These are phyloP conservation scores for Dyspetes luteomarginatus DNA, from an alignment of 2,888 invertebrate species.

Conservation along the genomic window DNA sequence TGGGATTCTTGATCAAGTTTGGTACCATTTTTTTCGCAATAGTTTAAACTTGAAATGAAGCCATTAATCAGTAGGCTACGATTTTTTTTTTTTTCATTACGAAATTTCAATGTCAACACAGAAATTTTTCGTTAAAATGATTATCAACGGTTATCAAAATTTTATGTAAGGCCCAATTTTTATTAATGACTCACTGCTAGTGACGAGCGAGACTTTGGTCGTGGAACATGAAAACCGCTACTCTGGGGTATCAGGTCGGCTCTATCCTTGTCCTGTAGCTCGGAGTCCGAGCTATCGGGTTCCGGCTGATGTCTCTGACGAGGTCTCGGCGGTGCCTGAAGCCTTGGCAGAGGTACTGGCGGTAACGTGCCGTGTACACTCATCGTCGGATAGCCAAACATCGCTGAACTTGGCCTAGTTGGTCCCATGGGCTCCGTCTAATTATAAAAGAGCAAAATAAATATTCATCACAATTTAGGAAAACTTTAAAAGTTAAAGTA, in stretches of 20 bases:
- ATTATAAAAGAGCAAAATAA: conserved; percentile 76
- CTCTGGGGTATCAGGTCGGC: conserved; percentile 88
- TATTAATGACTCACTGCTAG: conserved; percentile 84
- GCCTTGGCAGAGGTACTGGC: conserved; percentile 90
- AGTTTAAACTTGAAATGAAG: too few relatives aligned
- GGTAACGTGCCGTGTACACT: conserved; percentile 86
- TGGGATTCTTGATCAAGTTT: too few relatives aligned
- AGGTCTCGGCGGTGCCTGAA: conserved; percentile 81
- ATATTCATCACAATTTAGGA: neutral
- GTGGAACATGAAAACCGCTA: conserved; percentile 90
- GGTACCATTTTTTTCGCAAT: too few relatives aligned
- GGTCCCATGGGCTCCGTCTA: conserved; percentile 90
- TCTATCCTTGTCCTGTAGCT: conserved; percentile 87
- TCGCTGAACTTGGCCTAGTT: conserved; percentile 92
- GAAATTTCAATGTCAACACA: too few relatives aligned
- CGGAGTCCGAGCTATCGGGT: conserved; percentile 82
- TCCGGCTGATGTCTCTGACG: conserved; percentile 77
- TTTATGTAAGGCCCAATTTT: conserved; percentile 1
- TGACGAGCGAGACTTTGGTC: conserved; percentile 92
- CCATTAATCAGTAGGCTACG: too few relatives aligned
- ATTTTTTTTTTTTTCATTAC: too few relatives aligned
- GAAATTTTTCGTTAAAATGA: conserved; percentile 27
- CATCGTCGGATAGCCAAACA: conserved; percentile 91
- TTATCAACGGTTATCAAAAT: too few relatives aligned
- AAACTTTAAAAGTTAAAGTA: neutral